These are phyloP conservation scores for Crocidura indochinensis DNA, from an alignment of 2,797 vertebrate species.

Conservation along the genomic window DNA sequence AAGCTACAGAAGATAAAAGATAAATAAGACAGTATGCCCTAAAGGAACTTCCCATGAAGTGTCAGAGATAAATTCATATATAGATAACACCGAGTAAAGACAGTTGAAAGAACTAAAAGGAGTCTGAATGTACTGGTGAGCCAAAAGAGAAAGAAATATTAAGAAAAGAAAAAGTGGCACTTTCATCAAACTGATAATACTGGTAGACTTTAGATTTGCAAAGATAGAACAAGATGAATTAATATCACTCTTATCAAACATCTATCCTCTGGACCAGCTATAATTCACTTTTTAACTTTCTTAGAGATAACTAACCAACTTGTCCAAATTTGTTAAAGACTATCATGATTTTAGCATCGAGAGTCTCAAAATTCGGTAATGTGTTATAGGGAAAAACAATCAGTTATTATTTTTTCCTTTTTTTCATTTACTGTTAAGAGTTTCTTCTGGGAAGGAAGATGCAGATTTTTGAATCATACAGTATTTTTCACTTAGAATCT, in stretches of 20 bases:
- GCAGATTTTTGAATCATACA: too few relatives aligned
- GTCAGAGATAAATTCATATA: conserved; percentile 56
- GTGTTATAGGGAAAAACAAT: too few relatives aligned
- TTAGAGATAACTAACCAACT: not conserved
- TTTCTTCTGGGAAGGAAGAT: too few relatives aligned
- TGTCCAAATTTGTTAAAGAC: not conserved
- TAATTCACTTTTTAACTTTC: not conserved
- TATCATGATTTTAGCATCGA: not conserved
- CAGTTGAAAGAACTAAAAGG: conserved; percentile 47
- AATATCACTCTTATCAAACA: not conserved
- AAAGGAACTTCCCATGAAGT: conserved; percentile 48
- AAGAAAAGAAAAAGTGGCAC: conserved; percentile 28
- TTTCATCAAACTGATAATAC: conserved; percentile 48
- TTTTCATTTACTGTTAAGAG: too few relatives aligned
- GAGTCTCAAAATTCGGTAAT: not conserved
- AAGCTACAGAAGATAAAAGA: conserved; percentile 39
- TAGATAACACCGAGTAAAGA: conserved; percentile 31
- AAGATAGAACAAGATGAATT: conserved; percentile 35
- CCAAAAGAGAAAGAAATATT: conserved; percentile 36
- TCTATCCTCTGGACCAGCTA: not conserved
- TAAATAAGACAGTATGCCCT: conserved; percentile 43
- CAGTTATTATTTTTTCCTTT: too few relatives aligned
- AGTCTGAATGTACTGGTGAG: conserved; percentile 40
- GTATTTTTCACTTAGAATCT: too few relatives aligned
- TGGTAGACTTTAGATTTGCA: conserved; percentile 26